Conservation (phyloP, 1,140 invertebrate species). For the Drosophila auraria region DNA sequence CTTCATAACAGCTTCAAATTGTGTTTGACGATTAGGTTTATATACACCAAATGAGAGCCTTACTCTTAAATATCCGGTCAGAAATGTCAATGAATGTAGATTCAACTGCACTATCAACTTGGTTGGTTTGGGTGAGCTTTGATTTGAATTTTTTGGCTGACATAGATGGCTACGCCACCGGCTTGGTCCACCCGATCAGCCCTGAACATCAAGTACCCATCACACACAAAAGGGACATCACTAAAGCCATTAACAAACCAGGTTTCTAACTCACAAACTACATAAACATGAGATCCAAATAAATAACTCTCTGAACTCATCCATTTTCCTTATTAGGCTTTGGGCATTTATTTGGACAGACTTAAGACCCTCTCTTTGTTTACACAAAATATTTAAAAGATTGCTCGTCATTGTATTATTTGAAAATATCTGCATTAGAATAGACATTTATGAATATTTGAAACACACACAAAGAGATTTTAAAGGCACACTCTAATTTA, state of each 20-base stretch:
- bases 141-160: too few relatives aligned
- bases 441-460: not conserved
- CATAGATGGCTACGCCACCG: too few relatives aligned
- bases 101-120: not conserved
- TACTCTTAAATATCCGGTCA: not conserved
- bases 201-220: too few relatives aligned
- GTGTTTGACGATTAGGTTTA: too few relatives aligned
- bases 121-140: not conserved
- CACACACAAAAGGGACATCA: too few relatives aligned
- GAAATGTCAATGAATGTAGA: not conserved
- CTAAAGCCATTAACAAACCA: too few relatives aligned
- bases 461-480: not conserved
- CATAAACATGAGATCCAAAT: not conserved
- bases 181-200: too few relatives aligned
- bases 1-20: too few relatives aligned
- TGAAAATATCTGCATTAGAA: not conserved
- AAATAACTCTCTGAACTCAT: constrained; percentile 1
- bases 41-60: not conserved
- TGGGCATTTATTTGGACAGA: not conserved
- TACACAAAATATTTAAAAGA: constrained; percentile 2
- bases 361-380: not conserved
- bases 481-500: not conserved
- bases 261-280: not conserved
- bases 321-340: not conserved
- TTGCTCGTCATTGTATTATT: not conserved